Evolutionary conservation across 2,113 vertebrate genomes (phyloP).

Genomic region (Nanorana parkeri): DNA sequence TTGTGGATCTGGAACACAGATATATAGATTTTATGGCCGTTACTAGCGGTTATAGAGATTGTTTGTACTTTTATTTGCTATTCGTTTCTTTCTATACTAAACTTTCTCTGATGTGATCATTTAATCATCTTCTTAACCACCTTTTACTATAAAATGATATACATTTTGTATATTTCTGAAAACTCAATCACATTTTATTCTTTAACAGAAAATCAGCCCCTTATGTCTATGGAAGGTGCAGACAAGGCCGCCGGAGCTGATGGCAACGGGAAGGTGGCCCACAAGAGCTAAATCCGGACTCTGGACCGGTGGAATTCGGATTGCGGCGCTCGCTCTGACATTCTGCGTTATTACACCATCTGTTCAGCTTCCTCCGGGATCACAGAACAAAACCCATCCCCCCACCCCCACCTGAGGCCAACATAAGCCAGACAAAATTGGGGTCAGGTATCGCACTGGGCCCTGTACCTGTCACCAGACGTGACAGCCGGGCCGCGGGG

Average conservation of each 20-base stretch:
- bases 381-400: background rate
- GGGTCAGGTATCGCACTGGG: background rate
- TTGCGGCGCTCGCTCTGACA: background rate
- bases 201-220: no score
- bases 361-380: slow-evolving; percentile 22
- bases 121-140: no score
- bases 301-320: slow-evolving; percentile 12
- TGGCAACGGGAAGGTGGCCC: background rate
- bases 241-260: background rate
- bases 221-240: no score
- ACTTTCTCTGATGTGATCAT: no score
- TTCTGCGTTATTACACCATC: slow-evolving; percentile 21
- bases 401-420: background rate
- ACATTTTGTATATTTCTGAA: no score
- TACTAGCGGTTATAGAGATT: no score
- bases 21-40: no score
- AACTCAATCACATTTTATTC: no score
- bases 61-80: no score
- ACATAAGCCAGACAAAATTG: background rate
- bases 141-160: no score
- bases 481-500: background rate
- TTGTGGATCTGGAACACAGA: no score
- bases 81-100: no score
- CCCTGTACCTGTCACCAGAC: slow-evolving; percentile 1
- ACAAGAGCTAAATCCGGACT: slow-evolving; percentile 14